A percentile compares a stretch with the other conserved stretches of the same genome.
Conservation (phyloP, 2,797 vertebrate genomes). For the Oreochromis mossambicus region DNA sequence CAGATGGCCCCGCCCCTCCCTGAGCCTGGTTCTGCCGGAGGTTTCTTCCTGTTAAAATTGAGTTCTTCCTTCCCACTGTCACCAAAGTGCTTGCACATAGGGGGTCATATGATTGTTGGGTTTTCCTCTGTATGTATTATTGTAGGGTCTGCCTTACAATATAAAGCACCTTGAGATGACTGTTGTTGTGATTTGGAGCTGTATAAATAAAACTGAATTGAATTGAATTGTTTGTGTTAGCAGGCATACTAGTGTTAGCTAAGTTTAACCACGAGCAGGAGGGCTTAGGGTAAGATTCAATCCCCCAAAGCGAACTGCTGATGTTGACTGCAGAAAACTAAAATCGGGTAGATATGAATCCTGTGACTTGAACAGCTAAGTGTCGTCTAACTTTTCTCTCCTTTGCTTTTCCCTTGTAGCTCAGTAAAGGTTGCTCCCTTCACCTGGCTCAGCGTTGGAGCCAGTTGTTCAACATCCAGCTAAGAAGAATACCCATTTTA, state of each 20-base stretch:
- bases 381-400: not conserved
- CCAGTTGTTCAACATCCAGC: constrained; percentile 92
- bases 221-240: not conserved
- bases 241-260: not conserved
- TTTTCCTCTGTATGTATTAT: rapidly evolving
- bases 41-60: not conserved
- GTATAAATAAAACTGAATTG: not conserved
- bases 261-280: not conserved
- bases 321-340: not conserved
- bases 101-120: rapidly evolving
- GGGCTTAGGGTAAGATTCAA: not conserved
- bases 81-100: not conserved
- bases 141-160: rapidly evolving
- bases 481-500: constrained; percentile 91
- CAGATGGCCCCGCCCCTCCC: not conserved
- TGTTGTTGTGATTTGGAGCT: not conserved
- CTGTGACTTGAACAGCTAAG: not conserved
- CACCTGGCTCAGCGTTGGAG: constrained; percentile 95
- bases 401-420: constrained; percentile 57
- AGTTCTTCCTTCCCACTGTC: not conserved
- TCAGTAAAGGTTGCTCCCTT: constrained; percentile 90
- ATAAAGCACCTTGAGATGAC: rapidly evolving
- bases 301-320: rapidly evolving
- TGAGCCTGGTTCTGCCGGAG: not conserved
- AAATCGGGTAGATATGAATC: not conserved